Conservation (phyloP, 2,113 vertebrate species). For the Rhinolophus ferrumequinum region DNA sequence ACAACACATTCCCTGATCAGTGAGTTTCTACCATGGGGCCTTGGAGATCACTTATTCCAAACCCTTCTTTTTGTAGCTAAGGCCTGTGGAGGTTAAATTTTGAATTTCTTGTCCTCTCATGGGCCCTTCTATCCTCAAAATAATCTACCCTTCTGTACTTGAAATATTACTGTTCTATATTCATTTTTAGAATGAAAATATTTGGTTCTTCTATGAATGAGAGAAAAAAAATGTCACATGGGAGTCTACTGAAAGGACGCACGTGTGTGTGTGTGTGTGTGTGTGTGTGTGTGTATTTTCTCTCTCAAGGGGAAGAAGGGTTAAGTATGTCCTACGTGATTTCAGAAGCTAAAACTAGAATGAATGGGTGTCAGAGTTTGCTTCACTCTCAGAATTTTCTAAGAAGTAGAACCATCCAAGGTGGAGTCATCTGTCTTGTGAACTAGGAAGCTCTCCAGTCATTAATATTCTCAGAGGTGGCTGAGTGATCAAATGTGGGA, state of each 20-base stretch:
- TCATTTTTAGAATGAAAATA: conserved; percentile 45
- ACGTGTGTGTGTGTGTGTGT: not conserved
- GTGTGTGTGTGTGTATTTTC: too few species aligned
- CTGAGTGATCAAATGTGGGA: not conserved
- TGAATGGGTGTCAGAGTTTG: not conserved
- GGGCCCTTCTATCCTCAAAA: not conserved
- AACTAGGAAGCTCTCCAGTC: not conserved
- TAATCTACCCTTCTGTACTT: not conserved
- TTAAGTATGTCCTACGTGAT: not conserved
- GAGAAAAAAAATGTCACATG: not conserved
- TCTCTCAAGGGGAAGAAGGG: not conserved
- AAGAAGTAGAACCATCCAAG: not conserved
- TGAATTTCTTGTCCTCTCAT: not conserved
- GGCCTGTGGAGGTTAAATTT: not conserved
- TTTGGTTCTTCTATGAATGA: not conserved
- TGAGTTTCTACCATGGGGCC: not conserved
- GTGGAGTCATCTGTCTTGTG: not conserved
- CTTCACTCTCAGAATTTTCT: conserved; percentile 18
- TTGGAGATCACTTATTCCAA: not conserved
- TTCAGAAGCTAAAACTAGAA: conserved; percentile 52
- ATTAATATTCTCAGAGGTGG: not conserved
- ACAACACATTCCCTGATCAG: not conserved
- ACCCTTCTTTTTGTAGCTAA: not conserved
- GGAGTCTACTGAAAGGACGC: not conserved
- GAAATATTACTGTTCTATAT: conserved; percentile 21